These are phyloP conservation scores for Vultur gryphus DNA, from an alignment of 2,797 vertebrate species.

Conservation along the genomic window DNA sequence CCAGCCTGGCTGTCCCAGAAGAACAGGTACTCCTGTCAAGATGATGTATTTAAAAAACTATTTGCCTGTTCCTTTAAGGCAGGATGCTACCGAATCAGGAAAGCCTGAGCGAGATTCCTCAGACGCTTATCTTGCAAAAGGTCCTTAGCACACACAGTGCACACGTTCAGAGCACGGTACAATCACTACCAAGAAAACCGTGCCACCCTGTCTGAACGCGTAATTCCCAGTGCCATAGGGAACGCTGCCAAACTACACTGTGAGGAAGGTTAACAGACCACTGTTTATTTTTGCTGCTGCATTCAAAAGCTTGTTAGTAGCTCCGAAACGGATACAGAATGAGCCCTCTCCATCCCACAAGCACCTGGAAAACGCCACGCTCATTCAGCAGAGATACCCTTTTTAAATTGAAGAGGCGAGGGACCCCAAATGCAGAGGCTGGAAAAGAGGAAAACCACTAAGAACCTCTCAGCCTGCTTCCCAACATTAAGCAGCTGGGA, in stretches of 20 bases:
- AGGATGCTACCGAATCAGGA: neutral
- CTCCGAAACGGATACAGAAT: accelerated
- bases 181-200: neutral
- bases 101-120: neutral
- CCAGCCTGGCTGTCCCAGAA: neutral
- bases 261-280: neutral
- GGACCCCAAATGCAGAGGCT: neutral
- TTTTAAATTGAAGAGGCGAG: accelerated
- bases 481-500: neutral
- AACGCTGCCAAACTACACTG: neutral
- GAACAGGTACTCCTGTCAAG: neutral
- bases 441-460: neutral
- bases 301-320: neutral
- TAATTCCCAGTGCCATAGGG: neutral
- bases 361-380: neutral
- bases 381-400: accelerated
- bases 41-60: neutral
- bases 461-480: neutral
- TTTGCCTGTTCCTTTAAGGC: neutral
- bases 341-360: neutral
- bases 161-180: neutral
- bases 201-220: neutral
- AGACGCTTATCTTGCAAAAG: neutral
- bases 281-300: neutral
- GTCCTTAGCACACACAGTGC: neutral